Evolutionary conservation across 2,113 vertebrate genomes (phyloP).

Genomic region (Nothoprocta pentlandii): DNA sequence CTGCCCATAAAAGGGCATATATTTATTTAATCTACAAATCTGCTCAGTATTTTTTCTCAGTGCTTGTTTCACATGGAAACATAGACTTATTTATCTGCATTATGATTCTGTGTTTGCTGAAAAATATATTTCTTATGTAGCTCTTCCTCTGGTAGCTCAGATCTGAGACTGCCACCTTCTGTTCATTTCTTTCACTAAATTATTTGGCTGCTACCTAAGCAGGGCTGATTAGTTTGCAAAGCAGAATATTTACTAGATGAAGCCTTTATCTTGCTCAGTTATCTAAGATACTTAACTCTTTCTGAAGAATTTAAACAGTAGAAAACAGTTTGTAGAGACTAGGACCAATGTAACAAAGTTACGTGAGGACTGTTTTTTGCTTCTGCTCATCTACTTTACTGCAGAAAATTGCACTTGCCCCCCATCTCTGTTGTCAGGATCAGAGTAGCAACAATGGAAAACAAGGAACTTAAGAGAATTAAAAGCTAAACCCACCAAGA

Average conservation of each 20-base stretch:
- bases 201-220: not conserved
- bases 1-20: not conserved
- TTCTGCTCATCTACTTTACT: not conserved
- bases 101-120: not conserved
- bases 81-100: not conserved
- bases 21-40: not conserved
- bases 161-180: slow-evolving; percentile 23
- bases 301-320: not conserved
- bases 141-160: not conserved
- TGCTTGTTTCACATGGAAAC: not conserved
- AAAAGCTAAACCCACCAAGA: not conserved
- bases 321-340: not conserved
- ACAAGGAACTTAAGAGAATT: not conserved
- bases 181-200: not conserved
- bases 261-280: not conserved
- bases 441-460: not conserved
- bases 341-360: no score
- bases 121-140: not conserved
- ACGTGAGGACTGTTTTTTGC: not conserved
- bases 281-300: not conserved
- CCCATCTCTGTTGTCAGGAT: not conserved
- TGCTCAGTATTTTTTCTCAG: not conserved
- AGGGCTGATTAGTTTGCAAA: not conserved
- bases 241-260: not conserved
- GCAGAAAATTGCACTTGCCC: not conserved